Conservation (phyloP, 2,113 vertebrate genomes). For the Tupaia chinensis region DNA sequence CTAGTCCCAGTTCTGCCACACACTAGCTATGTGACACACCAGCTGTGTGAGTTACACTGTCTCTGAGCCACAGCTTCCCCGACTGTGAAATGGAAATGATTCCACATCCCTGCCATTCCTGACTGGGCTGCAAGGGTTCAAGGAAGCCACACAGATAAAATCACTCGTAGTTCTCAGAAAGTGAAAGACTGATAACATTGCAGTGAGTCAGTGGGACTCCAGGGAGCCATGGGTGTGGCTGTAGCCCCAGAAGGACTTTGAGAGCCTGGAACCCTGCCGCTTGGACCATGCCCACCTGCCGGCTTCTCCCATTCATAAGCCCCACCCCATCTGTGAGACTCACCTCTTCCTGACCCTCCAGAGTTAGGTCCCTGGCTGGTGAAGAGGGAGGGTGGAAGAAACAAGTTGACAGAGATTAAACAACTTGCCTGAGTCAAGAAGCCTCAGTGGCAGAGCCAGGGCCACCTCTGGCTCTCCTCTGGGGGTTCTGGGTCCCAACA, state of each 20-base stretch:
- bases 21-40: neutral
- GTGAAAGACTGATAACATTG: neutral
- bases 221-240: neutral
- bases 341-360: neutral
- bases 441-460: neutral
- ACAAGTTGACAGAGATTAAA: neutral
- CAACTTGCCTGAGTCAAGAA: neutral
- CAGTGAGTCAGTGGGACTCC: neutral
- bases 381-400: neutral
- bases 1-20: too few relatives aligned
- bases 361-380: neutral
- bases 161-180: neutral
- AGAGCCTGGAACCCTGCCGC: neutral
- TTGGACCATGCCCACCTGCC: neutral
- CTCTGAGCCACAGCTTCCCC: neutral
- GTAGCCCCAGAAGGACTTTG: neutral
- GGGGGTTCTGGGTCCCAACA: neutral
- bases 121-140: neutral
- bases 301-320: neutral
- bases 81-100: neutral
- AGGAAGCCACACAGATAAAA: neutral
- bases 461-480: too few relatives aligned
- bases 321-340: neutral
- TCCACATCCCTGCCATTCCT: neutral
- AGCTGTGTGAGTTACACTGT: neutral